A percentile compares a stretch with the other conserved stretches of the same genome.
Conservation (phyloP, 2,113 vertebrate species). For the Arenaria interpres region DNA sequence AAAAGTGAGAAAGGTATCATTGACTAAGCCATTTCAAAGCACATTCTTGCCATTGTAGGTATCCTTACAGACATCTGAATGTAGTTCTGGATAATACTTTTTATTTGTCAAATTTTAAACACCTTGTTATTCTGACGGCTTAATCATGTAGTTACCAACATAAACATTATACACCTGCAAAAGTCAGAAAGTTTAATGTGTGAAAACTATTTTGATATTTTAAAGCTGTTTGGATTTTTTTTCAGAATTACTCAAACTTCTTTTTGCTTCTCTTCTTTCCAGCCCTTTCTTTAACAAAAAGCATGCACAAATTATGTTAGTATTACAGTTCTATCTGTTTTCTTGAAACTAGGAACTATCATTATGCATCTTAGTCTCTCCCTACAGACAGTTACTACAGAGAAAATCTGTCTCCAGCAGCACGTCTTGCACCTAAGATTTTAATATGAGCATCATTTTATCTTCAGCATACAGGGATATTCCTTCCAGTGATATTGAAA, state of each 20-base stretch:
- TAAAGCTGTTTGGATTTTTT: neutral
- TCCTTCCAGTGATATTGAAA: neutral
- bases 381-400: neutral
- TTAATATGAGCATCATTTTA: neutral
- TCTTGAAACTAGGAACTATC: neutral
- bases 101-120: neutral
- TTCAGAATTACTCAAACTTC: neutral
- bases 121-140: neutral
- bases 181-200: neutral
- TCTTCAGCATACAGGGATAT: neutral
- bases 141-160: neutral
- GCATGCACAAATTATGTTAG: neutral
- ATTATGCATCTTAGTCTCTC: neutral
- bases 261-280: neutral
- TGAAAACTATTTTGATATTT: neutral
- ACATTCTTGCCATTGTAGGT: neutral
- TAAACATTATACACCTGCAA: neutral
- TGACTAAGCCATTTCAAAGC: neutral
- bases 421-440: neutral
- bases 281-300: neutral
- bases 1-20: neutral
- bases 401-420: neutral
- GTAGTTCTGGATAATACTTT: neutral
- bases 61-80: neutral
- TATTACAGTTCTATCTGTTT: neutral